Evolutionary conservation across 1,140 invertebrate genomes (phyloP).

Genomic region (Musca vetustissima): DNA sequence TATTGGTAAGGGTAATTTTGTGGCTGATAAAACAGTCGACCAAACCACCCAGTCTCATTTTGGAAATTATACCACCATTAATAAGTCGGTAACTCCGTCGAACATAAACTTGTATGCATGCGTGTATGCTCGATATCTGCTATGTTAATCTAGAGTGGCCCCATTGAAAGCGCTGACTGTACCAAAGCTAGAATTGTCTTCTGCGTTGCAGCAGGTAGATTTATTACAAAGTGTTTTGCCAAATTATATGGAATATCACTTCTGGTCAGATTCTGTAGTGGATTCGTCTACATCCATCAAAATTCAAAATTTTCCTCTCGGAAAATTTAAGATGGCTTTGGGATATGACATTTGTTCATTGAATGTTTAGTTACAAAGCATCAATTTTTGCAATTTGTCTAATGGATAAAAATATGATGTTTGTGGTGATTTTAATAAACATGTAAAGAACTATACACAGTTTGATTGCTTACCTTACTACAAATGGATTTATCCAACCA

Average conservation of each 20-base stretch:
- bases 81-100: too few species aligned
- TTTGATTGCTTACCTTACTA: constrained; percentile 67
- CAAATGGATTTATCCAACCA: constrained; percentile 75
- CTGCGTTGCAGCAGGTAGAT: constrained; percentile 32
- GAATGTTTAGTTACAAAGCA: too few species aligned
- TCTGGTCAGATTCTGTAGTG: constrained; percentile 48
- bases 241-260: constrained; percentile 6
- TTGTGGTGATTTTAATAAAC: constrained; percentile 9
- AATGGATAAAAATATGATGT: too few species aligned
- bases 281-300: constrained; percentile 30
- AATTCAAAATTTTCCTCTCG: constrained; percentile 38
- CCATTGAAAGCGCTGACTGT: constrained; percentile 39
- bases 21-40: too few species aligned
- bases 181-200: constrained; percentile 42
- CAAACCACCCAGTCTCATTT: too few species aligned
- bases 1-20: too few species aligned
- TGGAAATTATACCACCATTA: too few species aligned
- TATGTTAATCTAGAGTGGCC: constrained; percentile 43
- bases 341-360: too few species aligned
- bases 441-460: constrained; percentile 27
- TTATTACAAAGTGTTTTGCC: constrained; percentile 29
- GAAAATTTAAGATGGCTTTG: too few species aligned
- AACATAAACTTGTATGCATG: constrained; percentile 39
- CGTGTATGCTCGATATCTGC: constrained; percentile 40
- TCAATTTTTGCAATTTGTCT: too few species aligned